A percentile compares a stretch with the other conserved stretches of the same genome.
Evolutionary conservation across 2,113 vertebrate genomes (phyloP).

Genomic region (Pituophis catenifer): DNA sequence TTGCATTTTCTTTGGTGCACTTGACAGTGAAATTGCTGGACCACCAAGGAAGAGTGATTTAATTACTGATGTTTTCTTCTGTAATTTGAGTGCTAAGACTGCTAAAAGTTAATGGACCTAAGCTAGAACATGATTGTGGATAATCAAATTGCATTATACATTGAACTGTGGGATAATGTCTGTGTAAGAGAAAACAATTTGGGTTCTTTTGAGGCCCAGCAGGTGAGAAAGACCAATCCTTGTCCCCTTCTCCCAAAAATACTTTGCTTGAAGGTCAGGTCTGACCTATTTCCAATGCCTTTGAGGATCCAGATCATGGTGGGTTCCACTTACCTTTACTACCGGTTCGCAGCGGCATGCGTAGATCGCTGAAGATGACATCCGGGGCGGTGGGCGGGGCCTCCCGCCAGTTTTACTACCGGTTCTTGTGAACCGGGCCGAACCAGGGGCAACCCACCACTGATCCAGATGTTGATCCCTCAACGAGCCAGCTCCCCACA

Average conservation of each 20-base stretch:
- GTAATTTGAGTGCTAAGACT: constrained; percentile 20
- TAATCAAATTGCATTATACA: constrained; percentile 26
- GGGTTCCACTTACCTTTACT: too few species aligned
- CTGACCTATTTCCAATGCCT: background rate
- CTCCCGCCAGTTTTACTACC: too few species aligned
- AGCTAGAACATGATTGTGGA: constrained; percentile 20
- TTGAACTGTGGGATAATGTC: constrained; percentile 4
- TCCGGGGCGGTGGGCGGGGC: too few species aligned
- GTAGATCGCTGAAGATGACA: too few species aligned
- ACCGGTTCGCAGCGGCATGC: too few species aligned
- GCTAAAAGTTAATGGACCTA: constrained; percentile 28
- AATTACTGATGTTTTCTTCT: background rate
- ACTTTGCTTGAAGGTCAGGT: background rate
- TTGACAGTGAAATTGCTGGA: constrained; percentile 9
- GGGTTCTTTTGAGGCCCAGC: constrained; percentile 18
- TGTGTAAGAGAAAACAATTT: background rate
- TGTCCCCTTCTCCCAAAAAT: background rate
- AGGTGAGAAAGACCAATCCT: background rate
- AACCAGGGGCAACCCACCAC: too few species aligned
- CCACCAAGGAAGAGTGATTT: background rate
- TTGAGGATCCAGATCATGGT: background rate
- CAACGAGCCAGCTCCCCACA: background rate
- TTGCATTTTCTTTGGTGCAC: constrained; percentile 21
- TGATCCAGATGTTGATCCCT: background rate
- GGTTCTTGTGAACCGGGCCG: too few species aligned